Evolutionary conservation across 2,113 vertebrate genomes (phyloP).

Genomic region (Odocoileus virginianus): DNA sequence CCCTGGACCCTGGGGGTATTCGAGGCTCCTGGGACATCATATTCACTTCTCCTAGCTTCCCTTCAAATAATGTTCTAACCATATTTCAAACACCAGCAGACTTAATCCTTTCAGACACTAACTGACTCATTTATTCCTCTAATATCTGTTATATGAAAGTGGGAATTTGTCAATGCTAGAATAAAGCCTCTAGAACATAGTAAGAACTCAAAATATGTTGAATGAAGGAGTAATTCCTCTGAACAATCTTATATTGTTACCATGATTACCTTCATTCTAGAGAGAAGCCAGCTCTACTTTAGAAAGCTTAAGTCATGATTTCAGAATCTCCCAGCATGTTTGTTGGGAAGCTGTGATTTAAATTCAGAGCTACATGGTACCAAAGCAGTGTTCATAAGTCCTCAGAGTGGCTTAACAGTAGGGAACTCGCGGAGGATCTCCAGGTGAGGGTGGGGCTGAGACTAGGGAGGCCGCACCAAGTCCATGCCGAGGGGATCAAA

Average conservation of each 20-base stretch:
- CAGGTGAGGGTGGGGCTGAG: neutral
- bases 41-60: neutral
- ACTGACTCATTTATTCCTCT: neutral
- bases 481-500: neutral
- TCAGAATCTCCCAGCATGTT: neutral
- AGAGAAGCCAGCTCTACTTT: neutral
- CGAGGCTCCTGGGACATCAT: neutral
- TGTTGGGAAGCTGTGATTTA: neutral
- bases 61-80: neutral
- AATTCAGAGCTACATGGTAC: neutral
- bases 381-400: neutral
- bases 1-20: neutral
- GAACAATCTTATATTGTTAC: neutral
- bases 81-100: neutral
- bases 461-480: fast-evolving
- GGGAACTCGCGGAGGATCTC: neutral
- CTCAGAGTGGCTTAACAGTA: neutral
- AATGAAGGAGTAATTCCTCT: neutral
- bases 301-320: neutral
- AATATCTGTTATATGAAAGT: neutral
- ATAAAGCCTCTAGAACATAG: neutral
- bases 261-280: neutral
- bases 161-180: neutral
- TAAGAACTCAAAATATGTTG: neutral
- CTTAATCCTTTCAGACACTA: neutral